phyloP scores from a whole-genome alignment of 2,888 invertebrate species.

The Anthoptus insignis region DNA sequence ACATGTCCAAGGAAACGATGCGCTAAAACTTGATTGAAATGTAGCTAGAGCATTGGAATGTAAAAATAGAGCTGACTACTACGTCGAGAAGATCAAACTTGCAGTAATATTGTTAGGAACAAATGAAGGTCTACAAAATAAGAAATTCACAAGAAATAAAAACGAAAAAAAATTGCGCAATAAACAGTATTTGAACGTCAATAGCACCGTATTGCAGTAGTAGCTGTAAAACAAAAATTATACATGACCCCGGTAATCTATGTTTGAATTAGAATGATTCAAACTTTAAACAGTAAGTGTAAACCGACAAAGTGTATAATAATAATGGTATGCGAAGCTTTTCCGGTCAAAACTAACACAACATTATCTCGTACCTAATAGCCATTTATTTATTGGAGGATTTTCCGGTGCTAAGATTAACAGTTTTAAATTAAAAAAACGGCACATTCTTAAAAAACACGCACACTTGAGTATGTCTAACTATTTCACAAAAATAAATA shows the following conservation, averaged over 20 bases:
- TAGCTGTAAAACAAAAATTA: constrained; percentile 11
- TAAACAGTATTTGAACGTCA: constrained; percentile 1
- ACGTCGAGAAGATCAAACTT: neutral
- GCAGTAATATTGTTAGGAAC: neutral
- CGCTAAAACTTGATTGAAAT: constrained; percentile 20
- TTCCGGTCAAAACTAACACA: constrained; percentile 61
- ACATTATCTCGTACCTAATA: constrained; percentile 38
- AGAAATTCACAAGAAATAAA: neutral
- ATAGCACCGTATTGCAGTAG: constrained; percentile 3
- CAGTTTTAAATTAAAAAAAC: too few relatives aligned
- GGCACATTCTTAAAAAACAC: too few relatives aligned
- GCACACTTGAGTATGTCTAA: too few relatives aligned
- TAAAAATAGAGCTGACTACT: neutral
- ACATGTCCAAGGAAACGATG: constrained; percentile 19
- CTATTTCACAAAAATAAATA: too few relatives aligned
- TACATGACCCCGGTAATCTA: constrained; percentile 31
- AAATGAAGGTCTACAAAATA: neutral
- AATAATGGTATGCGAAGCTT: constrained; percentile 60
- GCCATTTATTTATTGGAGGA: constrained; percentile 11
- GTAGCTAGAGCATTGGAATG: constrained; percentile 12
- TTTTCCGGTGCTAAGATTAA: constrained; percentile 6
- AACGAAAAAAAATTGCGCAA: neutral
- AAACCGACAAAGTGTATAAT: constrained; percentile 56
- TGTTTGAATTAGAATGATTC: constrained; percentile 32
- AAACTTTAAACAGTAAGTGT: constrained; percentile 52